Evolutionary conservation across 2,113 vertebrate genomes (phyloP), one percentile per base, ranked within the genome.

Genomic region (Coptodon bakossiorum): DNA sequence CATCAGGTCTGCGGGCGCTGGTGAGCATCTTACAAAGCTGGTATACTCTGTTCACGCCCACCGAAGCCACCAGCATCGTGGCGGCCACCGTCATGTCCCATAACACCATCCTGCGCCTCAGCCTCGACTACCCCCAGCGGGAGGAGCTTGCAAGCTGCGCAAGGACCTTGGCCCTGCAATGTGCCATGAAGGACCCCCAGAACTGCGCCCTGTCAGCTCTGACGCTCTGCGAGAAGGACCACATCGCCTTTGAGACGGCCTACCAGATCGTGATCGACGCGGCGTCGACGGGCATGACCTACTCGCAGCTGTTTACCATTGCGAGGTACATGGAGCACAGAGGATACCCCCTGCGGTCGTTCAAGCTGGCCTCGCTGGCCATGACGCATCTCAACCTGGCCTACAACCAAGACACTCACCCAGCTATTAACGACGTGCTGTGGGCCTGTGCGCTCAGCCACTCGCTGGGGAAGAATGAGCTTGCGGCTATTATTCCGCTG

Each of bases 321-420:
- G 99, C 99, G 19, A 97, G 99, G 90, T 99, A 99, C 96, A 99
- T 99, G 99, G 98, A 99, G 88, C 99, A 99, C 95, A 96, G 98
- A 22, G 99, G 99, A 86, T 99, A 99, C 93, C 99, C 98, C 0
- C 96, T 99, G 61, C 97, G 99, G 89, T 99, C 99, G 0, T 99
- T 99, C 95, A 99, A 99, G 94, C 94, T 99, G 96, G 98, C 98
- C 80, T 98, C 98, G 0, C 94, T 99, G 78, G 99, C 98, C 95
- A 99, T 99, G 98, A 98, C 97, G 1, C 99, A 99, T 95, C 98
- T 99, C 76, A 99, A 99, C 96, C 96, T 99, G 94, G 98, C 98
- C 73, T 99, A 99, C 96, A 99, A 99, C 97, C 99, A 99, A 97
- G 99, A 99, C 96, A 99, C 98, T 0, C 99, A 99, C 94, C 98